These are phyloP conservation scores for Megalops atlanticus DNA, from an alignment of 2,113 vertebrate genomes.

Conservation along the genomic window DNA sequence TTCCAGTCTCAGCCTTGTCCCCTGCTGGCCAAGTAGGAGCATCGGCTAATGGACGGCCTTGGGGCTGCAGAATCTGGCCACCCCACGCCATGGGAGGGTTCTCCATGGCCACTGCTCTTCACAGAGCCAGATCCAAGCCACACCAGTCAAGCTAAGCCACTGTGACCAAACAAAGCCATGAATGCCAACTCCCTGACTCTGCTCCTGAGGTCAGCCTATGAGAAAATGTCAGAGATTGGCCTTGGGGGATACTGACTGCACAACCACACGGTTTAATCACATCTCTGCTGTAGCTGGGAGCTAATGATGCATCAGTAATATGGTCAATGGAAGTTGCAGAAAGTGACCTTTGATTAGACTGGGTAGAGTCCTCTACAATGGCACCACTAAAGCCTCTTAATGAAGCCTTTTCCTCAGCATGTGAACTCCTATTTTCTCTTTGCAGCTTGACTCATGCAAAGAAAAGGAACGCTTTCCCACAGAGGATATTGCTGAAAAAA, in stretches of 20 bases:
- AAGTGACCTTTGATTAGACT: no score
- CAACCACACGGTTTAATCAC: no score
- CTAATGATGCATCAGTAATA: no score
- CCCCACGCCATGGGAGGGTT: neutral
- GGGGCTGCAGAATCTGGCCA: neutral
- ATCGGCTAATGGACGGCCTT: neutral
- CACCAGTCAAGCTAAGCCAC: neutral
- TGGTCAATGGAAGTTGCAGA: no score
- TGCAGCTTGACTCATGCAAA: neutral
- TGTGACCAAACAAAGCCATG: neutral
- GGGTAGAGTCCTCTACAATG: no score
- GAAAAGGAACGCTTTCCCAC: neutral
- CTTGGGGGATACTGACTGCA: no score
- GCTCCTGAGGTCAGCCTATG: neutral
- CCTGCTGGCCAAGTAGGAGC: neutral
- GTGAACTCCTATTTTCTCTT: neutral
- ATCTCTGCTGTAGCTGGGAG: no score
- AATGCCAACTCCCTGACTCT: neutral
- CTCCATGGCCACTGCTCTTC: neutral
- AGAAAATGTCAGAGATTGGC: neutral
- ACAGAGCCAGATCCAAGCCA: neutral
- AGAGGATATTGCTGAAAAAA: neutral
- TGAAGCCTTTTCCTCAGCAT: neutral
- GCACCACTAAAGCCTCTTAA: neutral
- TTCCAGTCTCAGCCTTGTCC: neutral